These are phyloP conservation scores for Urosaurus nigricauda DNA, from an alignment of 2,797 vertebrate genomes.

Conservation along the genomic window DNA sequence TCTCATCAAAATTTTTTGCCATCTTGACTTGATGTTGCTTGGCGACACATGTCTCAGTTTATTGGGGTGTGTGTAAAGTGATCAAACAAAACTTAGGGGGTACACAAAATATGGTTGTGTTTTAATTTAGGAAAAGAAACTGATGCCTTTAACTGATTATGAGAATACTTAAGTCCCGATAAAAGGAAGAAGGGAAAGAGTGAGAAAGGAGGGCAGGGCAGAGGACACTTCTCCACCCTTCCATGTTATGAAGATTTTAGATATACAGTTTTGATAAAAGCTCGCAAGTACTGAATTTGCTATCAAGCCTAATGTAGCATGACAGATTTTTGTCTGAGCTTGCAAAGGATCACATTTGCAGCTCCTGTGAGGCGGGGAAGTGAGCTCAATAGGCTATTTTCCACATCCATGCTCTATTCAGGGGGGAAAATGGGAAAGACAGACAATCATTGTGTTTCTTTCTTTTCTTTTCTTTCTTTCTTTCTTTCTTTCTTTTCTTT, in stretches of 20 bases:
- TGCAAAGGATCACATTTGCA: slow-evolving; percentile 81
- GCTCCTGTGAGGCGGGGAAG: slow-evolving; percentile 76
- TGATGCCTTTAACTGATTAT: slow-evolving; percentile 70
- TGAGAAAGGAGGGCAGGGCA: background rate
- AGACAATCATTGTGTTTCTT: slow-evolving; percentile 32
- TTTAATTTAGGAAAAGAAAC: background rate
- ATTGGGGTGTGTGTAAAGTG: too few relatives aligned
- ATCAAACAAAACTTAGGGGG: background rate
- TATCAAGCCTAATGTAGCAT: slow-evolving; percentile 83
- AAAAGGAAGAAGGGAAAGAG: too few relatives aligned
- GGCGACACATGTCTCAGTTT: too few relatives aligned
- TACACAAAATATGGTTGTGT: background rate
- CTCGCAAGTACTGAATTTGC: slow-evolving; percentile 81
- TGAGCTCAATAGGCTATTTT: slow-evolving; percentile 80
- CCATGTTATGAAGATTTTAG: slow-evolving; percentile 80
- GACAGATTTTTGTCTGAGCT: slow-evolving; percentile 82
- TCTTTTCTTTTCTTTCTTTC: too few relatives aligned
- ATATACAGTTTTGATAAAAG: slow-evolving; percentile 83
- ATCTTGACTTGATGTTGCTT: too few relatives aligned
- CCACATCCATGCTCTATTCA: slow-evolving; percentile 71
- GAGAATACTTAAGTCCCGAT: slow-evolving; percentile 40
- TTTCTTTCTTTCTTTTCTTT: background rate
- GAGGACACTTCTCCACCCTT: slow-evolving; percentile 44
- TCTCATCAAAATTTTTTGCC: too few relatives aligned
- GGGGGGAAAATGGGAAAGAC: slow-evolving; percentile 38